Evolutionary conservation across 2,797 vertebrate species (phyloP).

Genomic region (Eidolon dupreanum): DNA sequence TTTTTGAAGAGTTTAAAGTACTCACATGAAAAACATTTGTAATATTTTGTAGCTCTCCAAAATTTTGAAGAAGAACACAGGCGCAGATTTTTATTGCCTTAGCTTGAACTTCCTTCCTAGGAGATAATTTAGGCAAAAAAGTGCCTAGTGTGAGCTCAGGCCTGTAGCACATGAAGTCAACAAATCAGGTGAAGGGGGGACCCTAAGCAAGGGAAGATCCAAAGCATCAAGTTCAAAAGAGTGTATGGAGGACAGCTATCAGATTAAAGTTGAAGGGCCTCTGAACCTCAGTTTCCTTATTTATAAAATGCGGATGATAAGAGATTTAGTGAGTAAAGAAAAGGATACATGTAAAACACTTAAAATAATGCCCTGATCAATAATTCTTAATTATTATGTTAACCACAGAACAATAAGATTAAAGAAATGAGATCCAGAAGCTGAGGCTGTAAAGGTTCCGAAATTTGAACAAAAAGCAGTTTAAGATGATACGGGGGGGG

Average conservation of each 20-base stretch:
- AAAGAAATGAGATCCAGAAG: conserved; percentile 25
- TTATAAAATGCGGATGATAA: background rate
- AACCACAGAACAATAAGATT: background rate
- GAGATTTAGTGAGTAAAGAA: background rate
- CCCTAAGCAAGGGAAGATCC: background rate
- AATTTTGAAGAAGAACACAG: background rate
- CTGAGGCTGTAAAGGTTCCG: background rate
- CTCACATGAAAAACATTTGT: background rate
- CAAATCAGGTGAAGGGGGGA: background rate
- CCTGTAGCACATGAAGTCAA: background rate
- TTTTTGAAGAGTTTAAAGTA: background rate
- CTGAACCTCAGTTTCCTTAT: background rate
- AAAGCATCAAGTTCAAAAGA: background rate
- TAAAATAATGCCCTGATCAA: background rate
- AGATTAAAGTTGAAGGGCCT: background rate
- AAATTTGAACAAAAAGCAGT: conserved; percentile 14
- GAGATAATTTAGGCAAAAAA: background rate
- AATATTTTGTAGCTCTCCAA: background rate
- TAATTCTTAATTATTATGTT: conserved; percentile 20
- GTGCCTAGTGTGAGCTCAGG: background rate
- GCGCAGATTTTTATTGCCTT: background rate
- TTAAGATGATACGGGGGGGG: background rate
- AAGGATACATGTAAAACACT: background rate
- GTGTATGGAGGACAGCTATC: background rate
- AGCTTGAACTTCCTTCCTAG: background rate